Evolutionary conservation across 2,888 invertebrate species (phyloP).

Genomic region (Chymomyza fuscimana): DNA sequence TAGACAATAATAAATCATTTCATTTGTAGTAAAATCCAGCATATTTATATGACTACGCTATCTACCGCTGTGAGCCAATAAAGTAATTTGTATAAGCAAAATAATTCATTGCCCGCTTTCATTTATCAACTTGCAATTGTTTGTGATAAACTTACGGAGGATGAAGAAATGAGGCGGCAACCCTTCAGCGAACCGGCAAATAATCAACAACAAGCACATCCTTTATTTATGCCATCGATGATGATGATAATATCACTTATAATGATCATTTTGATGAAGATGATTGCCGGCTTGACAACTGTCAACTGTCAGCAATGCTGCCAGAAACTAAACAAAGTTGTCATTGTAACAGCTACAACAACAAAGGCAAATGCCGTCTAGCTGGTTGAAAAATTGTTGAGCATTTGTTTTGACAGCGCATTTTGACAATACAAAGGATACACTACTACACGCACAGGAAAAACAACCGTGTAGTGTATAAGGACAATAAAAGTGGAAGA

Average conservation of each 20-base stretch:
- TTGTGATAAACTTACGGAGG: constrained; percentile 18
- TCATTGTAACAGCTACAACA: constrained; percentile 24
- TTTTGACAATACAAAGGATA: constrained; percentile 63
- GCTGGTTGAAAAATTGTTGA: constrained; percentile 65
- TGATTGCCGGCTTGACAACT: constrained; percentile 61
- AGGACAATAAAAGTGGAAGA: not conserved
- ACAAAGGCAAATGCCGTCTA: constrained; percentile 25
- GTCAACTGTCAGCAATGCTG: constrained; percentile 60
- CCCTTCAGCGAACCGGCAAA: constrained; percentile 37
- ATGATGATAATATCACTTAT: constrained; percentile 30
- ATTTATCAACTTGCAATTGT: constrained; percentile 53
- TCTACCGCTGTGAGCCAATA: constrained; percentile 56
- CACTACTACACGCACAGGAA: constrained; percentile 2
- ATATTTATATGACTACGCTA: not conserved
- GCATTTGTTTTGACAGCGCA: constrained; percentile 69
- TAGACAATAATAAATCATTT: constrained; percentile 52
- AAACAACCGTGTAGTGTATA: constrained; percentile 1
- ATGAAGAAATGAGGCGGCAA: constrained; percentile 22
- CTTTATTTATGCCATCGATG: constrained; percentile 60
- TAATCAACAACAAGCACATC: constrained; percentile 42
- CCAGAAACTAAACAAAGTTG: constrained; percentile 9
- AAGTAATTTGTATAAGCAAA: constrained; percentile 73
- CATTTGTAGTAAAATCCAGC: constrained; percentile 26
- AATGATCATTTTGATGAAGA: constrained; percentile 30
- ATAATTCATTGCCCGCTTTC: constrained; percentile 65